Evolutionary conservation across 2,888 invertebrate species (phyloP).

Genomic region (Hypena proboscidalis): DNA sequence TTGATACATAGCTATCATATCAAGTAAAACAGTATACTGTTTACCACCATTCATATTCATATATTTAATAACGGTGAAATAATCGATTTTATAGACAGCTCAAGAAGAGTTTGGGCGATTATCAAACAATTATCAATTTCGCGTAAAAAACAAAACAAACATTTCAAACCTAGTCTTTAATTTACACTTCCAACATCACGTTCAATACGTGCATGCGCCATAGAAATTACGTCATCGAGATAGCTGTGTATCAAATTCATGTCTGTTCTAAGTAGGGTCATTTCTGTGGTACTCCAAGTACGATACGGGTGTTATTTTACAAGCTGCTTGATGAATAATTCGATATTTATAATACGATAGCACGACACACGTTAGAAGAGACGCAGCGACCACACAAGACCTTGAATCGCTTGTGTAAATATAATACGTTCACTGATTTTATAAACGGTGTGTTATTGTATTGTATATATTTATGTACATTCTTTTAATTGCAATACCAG

Average conservation of each 20-base stretch:
- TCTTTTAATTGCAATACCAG: too few relatives aligned
- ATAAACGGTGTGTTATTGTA: constrained; percentile 13
- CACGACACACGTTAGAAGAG: constrained; percentile 13
- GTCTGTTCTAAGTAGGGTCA: constrained; percentile 5
- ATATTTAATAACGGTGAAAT: too few relatives aligned
- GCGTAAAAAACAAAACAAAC: constrained; percentile 4
- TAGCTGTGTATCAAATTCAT: constrained; percentile 19
- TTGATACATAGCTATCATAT: constrained; percentile 27
- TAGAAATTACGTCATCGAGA: constrained; percentile 4
- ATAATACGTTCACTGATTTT: constrained; percentile 9
- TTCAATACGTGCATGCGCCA: constrained; percentile 11
- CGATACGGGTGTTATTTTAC: constrained; percentile 16
- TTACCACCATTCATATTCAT: too few relatives aligned
- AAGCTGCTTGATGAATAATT: constrained; percentile 14
- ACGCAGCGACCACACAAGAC: constrained; percentile 44
- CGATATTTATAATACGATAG: constrained; percentile 9
- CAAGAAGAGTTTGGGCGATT: not conserved
- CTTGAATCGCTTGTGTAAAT: constrained; percentile 35
- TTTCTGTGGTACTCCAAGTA: constrained; percentile 10
- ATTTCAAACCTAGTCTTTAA: constrained; percentile 19
- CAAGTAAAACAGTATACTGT: constrained; percentile 30
- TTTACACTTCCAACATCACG: constrained; percentile 20
- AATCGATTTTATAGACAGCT: too few relatives aligned
- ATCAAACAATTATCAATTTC: not conserved
- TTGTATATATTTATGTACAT: too few relatives aligned